These are phyloP conservation scores for Drosophila mauritiana DNA, from an alignment of 1,140 invertebrate species.

Conservation along the genomic window DNA sequence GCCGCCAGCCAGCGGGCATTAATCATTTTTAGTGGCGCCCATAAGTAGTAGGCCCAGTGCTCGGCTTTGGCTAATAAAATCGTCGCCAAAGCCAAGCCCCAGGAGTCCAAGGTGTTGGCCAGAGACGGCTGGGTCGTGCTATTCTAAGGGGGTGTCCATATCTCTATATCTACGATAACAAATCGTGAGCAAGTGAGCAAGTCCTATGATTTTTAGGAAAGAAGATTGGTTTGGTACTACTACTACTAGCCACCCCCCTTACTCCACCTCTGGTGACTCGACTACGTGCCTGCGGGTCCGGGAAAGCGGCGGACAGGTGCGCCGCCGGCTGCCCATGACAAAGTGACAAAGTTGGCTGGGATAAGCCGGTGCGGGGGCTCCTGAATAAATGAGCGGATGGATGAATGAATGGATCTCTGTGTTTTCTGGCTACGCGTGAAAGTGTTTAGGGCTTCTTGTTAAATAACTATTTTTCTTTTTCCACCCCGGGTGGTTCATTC, in stretches of 20 bases:
- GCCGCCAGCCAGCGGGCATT: conserved; percentile 73
- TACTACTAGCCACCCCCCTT: not conserved
- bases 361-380: conserved; percentile 48
- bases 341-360: conserved; percentile 74
- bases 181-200: too few relatives aligned
- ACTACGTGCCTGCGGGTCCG: conserved; percentile 59
- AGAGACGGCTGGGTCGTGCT: not conserved
- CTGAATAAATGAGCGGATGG: conserved; percentile 45
- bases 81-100: conserved; percentile 60
- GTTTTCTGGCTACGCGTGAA: conserved; percentile 38
- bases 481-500: not conserved
- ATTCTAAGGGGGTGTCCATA: too few relatives aligned
- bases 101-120: conserved; percentile 23
- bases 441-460: conserved; percentile 69
- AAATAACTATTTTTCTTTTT: conserved; percentile 79
- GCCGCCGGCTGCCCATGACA: conserved; percentile 66
- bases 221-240: too few relatives aligned
- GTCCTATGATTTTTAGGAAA: too few relatives aligned
- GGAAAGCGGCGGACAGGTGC: conserved; percentile 43
- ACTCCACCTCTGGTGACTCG: not conserved
- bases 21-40: conserved; percentile 82
- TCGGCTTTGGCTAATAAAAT: conserved; percentile 79
- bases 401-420: conserved; percentile 48
- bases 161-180: too few relatives aligned
- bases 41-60: conserved; percentile 81